Percentiles rank a stretch among this genome's conserved stretches.
Evolutionary conservation across 2,113 vertebrate species (phyloP).

Genomic region (Dascyllus trimaculatus): DNA sequence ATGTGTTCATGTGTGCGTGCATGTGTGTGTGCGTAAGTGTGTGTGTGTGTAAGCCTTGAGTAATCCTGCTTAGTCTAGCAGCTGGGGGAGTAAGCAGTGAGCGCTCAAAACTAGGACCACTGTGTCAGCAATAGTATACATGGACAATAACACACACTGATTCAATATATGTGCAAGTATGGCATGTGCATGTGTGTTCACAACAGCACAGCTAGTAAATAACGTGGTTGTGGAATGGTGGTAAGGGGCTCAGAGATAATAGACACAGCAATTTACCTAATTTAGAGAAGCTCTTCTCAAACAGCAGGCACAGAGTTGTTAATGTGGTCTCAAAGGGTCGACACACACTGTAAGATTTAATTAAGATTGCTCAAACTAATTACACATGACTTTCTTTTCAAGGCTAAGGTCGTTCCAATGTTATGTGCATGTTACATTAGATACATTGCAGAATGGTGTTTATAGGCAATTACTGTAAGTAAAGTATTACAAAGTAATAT

Average conservation of each 20-base stretch:
- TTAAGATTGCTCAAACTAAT: slow-evolving; percentile 50
- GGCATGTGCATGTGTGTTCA: background rate
- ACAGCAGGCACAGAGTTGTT: slow-evolving; percentile 44
- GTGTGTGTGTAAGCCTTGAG: slow-evolving; percentile 26
- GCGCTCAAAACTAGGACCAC: slow-evolving; percentile 38
- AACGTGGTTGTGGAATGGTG: slow-evolving; percentile 41
- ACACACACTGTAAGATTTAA: slow-evolving; percentile 28
- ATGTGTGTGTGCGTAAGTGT: too few relatives aligned
- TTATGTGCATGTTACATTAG: too few relatives aligned
- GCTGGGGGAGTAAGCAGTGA: slow-evolving; percentile 60
- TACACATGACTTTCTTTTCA: slow-evolving; percentile 10
- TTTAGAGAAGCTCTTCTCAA: slow-evolving; percentile 41
- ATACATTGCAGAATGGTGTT: too few relatives aligned
- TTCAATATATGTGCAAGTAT: background rate
- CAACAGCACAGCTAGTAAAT: slow-evolving; percentile 2
- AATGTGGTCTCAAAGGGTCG: slow-evolving; percentile 47
- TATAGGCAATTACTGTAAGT: too few relatives aligned
- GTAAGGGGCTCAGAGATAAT: slow-evolving; percentile 49
- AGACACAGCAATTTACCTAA: slow-evolving; percentile 44
- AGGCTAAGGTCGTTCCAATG: too few relatives aligned
- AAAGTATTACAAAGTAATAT: too few relatives aligned
- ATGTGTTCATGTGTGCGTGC: background rate
- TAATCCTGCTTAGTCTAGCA: slow-evolving; percentile 77
- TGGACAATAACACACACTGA: slow-evolving; percentile 14
- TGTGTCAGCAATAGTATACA: slow-evolving; percentile 45